Evolutionary conservation across 2,113 vertebrate species (phyloP), one percentile per base, ranked within the genome.

Genomic region (Scomber scombrus): DNA sequence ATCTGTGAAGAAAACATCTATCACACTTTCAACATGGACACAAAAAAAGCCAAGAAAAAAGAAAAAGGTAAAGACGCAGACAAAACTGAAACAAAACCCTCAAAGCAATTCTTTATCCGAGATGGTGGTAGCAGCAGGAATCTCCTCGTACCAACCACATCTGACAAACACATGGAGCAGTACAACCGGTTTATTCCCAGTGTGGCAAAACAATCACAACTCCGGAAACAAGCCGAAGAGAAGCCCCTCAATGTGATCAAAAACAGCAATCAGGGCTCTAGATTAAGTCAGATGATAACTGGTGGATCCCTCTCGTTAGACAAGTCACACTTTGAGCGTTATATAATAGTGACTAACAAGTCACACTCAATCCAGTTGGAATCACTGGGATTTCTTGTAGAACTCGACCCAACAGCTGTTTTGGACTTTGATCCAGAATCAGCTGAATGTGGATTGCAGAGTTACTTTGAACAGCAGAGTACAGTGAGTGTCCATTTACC

Each of bases 361-460:
- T 95, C 94, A 5, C 87, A 95, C 68, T 31, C 81, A 81, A 81
- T 72, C 66, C 94, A 97, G 80, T 90, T 63, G 60, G 82, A 90
- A 0, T 91, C 62, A 45, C 40, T 97, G 5, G 85, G 86, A 0
- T 97, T 97, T 79, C 88, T 97, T 65, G 84, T 92, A 40, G 84
- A 97, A 91, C 89, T 97, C 54, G 91, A 96, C 0, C 93, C 85
- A 81, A 82, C 94, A 91, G 94, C 94, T 47, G 93, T 96, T 68
- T 88, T 96, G 21, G 96, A 97, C 55, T 97, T 96, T 85, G 96
- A 97, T 85, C 95, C 94, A 72, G 94, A 96, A 75, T 97, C 96
- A 73, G 66, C 54, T 66, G 82, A 23, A 16, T 81, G 75, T 78
- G 96, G 96, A 0, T 83, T 96, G 57, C 87, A 85, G 15, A 87